Conservation (phyloP, 2,888 invertebrate genomes). For the Leptinotarsa rubiginosa region DNA sequence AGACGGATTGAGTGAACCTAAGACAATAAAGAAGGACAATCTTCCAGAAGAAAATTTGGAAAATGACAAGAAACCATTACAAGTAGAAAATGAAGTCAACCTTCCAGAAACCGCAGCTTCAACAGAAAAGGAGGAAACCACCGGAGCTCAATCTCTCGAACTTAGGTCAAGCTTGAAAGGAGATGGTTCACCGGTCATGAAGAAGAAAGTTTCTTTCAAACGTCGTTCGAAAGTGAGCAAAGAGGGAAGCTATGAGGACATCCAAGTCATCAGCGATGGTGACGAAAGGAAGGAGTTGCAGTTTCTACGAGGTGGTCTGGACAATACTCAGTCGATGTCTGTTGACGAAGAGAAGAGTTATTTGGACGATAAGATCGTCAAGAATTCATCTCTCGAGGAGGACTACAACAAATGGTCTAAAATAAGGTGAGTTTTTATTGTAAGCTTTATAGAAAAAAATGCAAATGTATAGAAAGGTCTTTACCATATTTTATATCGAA, state of each 20-base stretch:
- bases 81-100: constrained; percentile 3
- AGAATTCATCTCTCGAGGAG: constrained; percentile 60
- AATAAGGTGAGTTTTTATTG: constrained; percentile 60
- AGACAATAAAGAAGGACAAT: constrained; percentile 20
- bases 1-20: constrained; percentile 62
- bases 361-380: constrained; percentile 59
- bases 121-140: constrained; percentile 28
- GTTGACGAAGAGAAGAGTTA: constrained; percentile 59
- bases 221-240: constrained; percentile 56
- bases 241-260: constrained; percentile 54
- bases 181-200: constrained; percentile 54
- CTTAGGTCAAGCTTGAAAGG: constrained; percentile 55
- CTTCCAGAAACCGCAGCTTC: not conserved
- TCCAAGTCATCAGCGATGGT: constrained; percentile 42
- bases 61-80: too few species aligned
- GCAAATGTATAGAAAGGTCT: not conserved
- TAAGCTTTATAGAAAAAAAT: not conserved
- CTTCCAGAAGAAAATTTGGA: not conserved
- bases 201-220: constrained; percentile 65
- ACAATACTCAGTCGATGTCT: constrained; percentile 55
- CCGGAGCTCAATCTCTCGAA: constrained; percentile 23
- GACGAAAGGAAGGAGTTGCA: constrained; percentile 39
- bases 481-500: too few species aligned
- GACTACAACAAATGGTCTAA: constrained; percentile 65
- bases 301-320: not conserved